Base-by-base conservation (phyloP, 1,140 invertebrate species). In the Asbolus verrucosus region DNA sequence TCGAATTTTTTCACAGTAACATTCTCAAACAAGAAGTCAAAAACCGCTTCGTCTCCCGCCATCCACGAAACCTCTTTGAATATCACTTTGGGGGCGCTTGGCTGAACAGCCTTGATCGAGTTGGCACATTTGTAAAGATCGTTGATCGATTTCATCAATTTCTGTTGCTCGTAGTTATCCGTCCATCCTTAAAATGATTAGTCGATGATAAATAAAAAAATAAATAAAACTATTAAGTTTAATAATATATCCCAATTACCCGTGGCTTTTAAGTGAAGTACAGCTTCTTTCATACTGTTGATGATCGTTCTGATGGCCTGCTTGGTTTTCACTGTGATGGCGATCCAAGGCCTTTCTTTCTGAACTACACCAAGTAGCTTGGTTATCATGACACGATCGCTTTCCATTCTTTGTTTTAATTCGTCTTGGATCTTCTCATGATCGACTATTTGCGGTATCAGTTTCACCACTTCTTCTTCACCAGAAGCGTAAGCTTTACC, bases 381-480 rank as follows among this genome's bases (percentile, higher is more conserved):
- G 0, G 82, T 81, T 6, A 84, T 80, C 36, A 75, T 73, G 69
- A 83, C 73, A 27, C 31, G 54, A 15, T 74, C 72, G 9, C 11
- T 46, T 11, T 62, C 21, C 1, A 71, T 19, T 38, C n/a, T 39
- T 41, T 68, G 11, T 68, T 76, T 80, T 0, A 84, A 70, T 0
- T 76, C 80, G 14, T 83, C 81, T 62, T 82, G 80, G 63, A 85
- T 82, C n/a, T 79, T 75, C n/a, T 81, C 79, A 67, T 87, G 83
- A 31, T 87, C 84, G 1, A 87, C 82, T 65, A 88, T 80, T 68
- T 86, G 85, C 8, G 85, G 83, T 2, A 88, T 77, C 2, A 86
- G 77, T 24, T 82, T 84, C 9, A 83, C 78, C 0, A 87, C 85
- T 74, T 88, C 87, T 68, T 87, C 85, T 31, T 86, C 83, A 0